phyloP scores from a whole-genome alignment of 2,797 vertebrate genomes.

The Gorsachius magnificus region DNA sequence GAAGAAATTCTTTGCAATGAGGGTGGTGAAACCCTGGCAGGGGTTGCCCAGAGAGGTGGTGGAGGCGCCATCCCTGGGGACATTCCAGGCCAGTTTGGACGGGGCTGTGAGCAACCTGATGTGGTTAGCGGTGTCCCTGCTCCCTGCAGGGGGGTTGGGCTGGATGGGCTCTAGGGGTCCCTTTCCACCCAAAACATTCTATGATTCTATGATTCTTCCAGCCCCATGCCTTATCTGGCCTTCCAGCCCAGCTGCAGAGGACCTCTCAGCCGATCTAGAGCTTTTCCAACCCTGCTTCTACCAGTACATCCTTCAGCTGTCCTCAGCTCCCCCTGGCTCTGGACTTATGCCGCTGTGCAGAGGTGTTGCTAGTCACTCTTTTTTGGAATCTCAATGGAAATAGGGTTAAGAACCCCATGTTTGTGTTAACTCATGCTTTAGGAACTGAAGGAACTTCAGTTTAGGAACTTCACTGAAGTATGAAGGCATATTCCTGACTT shows the following conservation, averaged over 20 bases:
- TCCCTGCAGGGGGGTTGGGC: too few species aligned
- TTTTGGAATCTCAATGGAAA: not conserved
- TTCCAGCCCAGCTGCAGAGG: not conserved
- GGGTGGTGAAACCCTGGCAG: too few species aligned
- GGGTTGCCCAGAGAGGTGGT: too few species aligned
- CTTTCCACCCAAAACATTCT: too few species aligned
- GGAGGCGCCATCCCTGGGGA: too few species aligned
- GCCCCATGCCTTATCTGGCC: rapidly evolving
- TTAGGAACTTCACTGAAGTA: not conserved
- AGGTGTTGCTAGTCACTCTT: not conserved
- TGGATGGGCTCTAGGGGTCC: too few species aligned
- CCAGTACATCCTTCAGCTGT: not conserved
- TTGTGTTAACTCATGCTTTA: not conserved
- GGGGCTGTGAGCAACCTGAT: too few species aligned
- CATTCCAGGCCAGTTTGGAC: too few species aligned
- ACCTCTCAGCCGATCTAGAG: not conserved
- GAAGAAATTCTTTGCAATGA: too few species aligned
- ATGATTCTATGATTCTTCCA: not conserved
- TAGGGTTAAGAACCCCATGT: not conserved
- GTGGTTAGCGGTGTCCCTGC: too few species aligned
- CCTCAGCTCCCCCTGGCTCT: not conserved
- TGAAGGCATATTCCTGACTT: not conserved
- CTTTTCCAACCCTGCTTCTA: not conserved
- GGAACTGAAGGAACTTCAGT: not conserved
- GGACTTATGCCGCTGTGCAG: not conserved